Percentiles rank a stretch among this genome's conserved stretches.
Evolutionary conservation across 1,140 invertebrate species (phyloP).

Genomic region (Penaeus chinensis): DNA sequence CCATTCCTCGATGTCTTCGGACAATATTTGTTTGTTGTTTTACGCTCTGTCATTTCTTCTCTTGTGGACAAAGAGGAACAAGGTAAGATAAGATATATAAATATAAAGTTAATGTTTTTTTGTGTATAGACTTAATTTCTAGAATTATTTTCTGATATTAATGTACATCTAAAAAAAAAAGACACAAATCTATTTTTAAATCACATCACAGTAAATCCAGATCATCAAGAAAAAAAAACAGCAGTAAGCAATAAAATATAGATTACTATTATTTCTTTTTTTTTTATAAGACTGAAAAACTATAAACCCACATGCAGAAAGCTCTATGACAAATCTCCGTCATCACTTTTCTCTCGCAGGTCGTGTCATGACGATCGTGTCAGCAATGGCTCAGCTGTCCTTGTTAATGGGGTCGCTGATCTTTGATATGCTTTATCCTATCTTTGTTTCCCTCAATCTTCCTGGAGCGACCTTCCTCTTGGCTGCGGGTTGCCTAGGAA

Average conservation of each 20-base stretch:
- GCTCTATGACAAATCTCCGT: background rate
- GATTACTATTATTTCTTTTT: too few species aligned
- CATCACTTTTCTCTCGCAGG: constrained; percentile 7
- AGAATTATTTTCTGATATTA: too few species aligned
- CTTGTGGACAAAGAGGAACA: constrained; percentile 28
- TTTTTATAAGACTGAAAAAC: too few species aligned
- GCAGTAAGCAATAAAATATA: too few species aligned
- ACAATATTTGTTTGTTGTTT: constrained; percentile 45
- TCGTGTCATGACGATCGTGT: constrained; percentile 37
- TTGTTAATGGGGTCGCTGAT: constrained; percentile 32
- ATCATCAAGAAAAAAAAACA: too few species aligned
- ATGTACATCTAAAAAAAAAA: too few species aligned
- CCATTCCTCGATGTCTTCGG: constrained; percentile 47
- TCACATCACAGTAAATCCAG: too few species aligned
- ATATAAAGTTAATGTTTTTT: too few species aligned
- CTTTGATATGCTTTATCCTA: constrained; percentile 33
- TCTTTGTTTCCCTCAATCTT: constrained; percentile 14
- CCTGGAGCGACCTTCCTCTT: constrained; percentile 36
- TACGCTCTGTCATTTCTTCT: constrained; percentile 27
- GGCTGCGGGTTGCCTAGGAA: constrained; percentile 25
- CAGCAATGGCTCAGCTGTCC: constrained; percentile 37
- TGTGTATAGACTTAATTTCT: too few species aligned
- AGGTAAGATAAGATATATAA: background rate
- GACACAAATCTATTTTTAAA: too few species aligned
- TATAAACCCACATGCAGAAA: background rate